Base-by-base conservation (phyloP, 2,113 vertebrate genomes). In the Callionymus lyra region DNA sequence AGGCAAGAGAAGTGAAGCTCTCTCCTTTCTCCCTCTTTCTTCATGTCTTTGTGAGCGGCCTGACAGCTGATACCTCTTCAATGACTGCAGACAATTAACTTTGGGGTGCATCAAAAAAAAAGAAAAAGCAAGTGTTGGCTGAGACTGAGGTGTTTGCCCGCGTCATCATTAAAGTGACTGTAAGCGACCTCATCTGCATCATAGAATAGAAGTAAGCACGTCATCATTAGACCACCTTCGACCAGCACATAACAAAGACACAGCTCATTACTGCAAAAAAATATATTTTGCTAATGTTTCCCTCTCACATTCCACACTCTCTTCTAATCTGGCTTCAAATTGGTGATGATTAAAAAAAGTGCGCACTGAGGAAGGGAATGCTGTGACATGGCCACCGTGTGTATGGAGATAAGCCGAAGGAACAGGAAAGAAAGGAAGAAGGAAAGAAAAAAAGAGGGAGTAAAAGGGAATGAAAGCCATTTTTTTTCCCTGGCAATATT, bases 261-360 rank as follows among this genome's bases (percentile, higher is more conserved):
- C 64, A 63, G 76, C 81, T 86, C 82, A 85, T 84, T 86, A 84
- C 66, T 71, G 74, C 76, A 76, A 77, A 81, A 79, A 74, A 73
- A 77, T 82, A 65, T 68, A n/a, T n/a, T n/a, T 68, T 72, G 70
- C 76, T 79, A 72, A 79, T 79, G 78, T 73, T 62, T 59, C 46
- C 59, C 49, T 61, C 68, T 59, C 61, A 44, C 38, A 21, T 42
- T 68, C 72, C 61, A 44, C 38, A 21, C 41, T 68, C 72, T 54
- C 70, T 63, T 84, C 72, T 80, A 81, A 86, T 87, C 77, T 83
- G 32, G 74, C 71, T 84, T 80, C 60, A 74, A 72, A 77, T 74
- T 66, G 58, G 62, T 55, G 55, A 70, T 47, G 68, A 77, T 65
- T 65, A 40, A 41, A 14, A 46, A 34, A 37, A 38, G 47, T 1